These are phyloP conservation scores for Drosophila quadrilineata DNA, from an alignment of 1,140 invertebrate species.

Conservation along the genomic window DNA sequence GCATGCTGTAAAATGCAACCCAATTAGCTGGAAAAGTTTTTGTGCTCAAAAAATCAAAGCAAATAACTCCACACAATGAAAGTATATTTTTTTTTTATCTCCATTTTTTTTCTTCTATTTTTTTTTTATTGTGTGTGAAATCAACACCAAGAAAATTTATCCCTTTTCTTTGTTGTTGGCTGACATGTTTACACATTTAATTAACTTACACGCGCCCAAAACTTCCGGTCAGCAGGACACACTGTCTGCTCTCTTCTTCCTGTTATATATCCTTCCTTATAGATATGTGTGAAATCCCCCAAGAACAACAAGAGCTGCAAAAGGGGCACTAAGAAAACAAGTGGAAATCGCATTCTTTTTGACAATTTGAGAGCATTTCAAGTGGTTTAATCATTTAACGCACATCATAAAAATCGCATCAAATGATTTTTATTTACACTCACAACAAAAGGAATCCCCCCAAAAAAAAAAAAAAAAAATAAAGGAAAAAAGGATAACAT, in stretches of 20 bases:
- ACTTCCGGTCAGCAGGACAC: slow-evolving; percentile 60
- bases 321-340: slow-evolving; percentile 61
- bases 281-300: slow-evolving; percentile 36
- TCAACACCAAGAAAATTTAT: slow-evolving; percentile 62
- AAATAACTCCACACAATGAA: slow-evolving; percentile 27
- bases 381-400: slow-evolving; percentile 80
- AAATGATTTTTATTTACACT: slow-evolving; percentile 78
- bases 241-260: no score
- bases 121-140: slow-evolving; percentile 57
- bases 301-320: slow-evolving; percentile 14
- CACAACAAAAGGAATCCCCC: slow-evolving; percentile 38
- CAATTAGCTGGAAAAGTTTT: slow-evolving; percentile 59
- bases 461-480: slow-evolving; percentile 22
- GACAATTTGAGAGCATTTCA: slow-evolving; percentile 78
- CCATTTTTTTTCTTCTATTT: no score
- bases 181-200: slow-evolving; percentile 78
- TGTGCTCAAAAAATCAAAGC: slow-evolving; percentile 63
- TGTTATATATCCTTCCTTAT: no score
- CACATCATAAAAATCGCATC: slow-evolving; percentile 78
- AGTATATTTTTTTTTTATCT: no score
- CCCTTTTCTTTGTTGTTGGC: slow-evolving; percentile 41
- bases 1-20: slow-evolving; percentile 7
- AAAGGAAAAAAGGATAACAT: no score
- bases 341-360: slow-evolving; percentile 33
- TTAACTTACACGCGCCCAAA: slow-evolving; percentile 72